Evolutionary conservation across 2,797 vertebrate genomes (phyloP), one percentile per base, ranked within the genome.

Genomic region (Urocyon cinereoargenteus): DNA sequence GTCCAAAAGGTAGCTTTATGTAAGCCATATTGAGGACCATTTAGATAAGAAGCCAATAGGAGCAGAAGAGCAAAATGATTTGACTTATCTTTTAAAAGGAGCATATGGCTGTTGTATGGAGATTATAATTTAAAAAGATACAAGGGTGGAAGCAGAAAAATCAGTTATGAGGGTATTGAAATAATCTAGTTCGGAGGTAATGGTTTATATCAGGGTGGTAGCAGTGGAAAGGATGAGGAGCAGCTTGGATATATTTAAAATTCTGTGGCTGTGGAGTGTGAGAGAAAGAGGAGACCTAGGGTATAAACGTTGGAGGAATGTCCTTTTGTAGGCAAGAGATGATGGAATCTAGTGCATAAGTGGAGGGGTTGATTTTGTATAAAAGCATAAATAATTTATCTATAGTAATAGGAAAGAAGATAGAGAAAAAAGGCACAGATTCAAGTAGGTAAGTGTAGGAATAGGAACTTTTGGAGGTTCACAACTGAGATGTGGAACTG

Each of bases 301-400:
- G 14, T 73, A 28, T 82, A 95, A 82, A 70, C 93, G 31, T 51
- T 88, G 53, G 26, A 57, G 55, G 34, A 93, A 92, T 91, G 31
- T 70, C 40, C 26, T 91, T 84, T 72, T 68, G 4, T 59, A 64
- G 55, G 61, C 61, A 77, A 96, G 59, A 75, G 49, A 40, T 66
- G n/a, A 89, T 55, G 61, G 19, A 95, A 89, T 97, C 36, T 82
- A 64, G 61, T 90, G 24, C n/a, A 93, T 18, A 92, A 88, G 15
- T 86, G 91, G 62, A 89, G 31, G 51, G 22, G 13, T 24, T 96
- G 91, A 53, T 75, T 92, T 94, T 87, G 86, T 81, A 96, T 93
- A 53, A 95, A 94, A 96, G 53, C 59, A 59, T 70, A n/a, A 34
- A 36, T 31, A 70, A 19, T 92, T 96, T 62, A 73, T 28, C 22